Evolutionary conservation across 1,140 invertebrate species (phyloP).

Genomic region (Zeugodacus cucurbitae): DNA sequence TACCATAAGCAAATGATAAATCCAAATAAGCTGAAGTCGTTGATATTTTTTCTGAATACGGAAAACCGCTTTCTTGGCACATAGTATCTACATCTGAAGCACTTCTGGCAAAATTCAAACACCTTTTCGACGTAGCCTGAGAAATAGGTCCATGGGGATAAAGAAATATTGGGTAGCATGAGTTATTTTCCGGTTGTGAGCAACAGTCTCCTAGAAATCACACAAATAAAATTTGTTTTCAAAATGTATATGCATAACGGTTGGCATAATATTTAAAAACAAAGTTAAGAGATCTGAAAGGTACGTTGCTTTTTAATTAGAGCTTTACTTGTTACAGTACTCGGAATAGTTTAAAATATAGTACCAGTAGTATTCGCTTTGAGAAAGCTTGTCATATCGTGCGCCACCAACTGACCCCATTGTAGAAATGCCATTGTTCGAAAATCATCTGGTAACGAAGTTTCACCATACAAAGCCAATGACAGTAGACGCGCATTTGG

Average conservation of each 20-base stretch:
- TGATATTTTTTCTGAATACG: slow-evolving; percentile 80
- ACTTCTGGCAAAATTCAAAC: slow-evolving; percentile 86
- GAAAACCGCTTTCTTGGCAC: slow-evolving; percentile 70
- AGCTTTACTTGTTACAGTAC: too few species aligned
- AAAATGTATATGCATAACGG: too few species aligned
- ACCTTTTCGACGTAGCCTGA: slow-evolving; percentile 69
- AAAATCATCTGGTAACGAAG: slow-evolving; percentile 73
- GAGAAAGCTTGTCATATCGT: slow-evolving; percentile 82
- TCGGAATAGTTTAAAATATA: too few species aligned
- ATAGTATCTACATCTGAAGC: slow-evolving; percentile 75
- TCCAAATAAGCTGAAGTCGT: slow-evolving; percentile 86
- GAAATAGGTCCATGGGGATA: slow-evolving; percentile 84
- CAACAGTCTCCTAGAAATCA: slow-evolving; percentile 51
- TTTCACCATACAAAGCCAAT: slow-evolving; percentile 73
- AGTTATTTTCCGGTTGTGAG: slow-evolving; percentile 60
- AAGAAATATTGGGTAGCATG: slow-evolving; percentile 86
- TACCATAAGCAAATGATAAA: slow-evolving; percentile 86
- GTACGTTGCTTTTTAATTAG: background rate
- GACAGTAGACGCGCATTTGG: slow-evolving; percentile 80
- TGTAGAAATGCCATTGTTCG: slow-evolving; percentile 83
- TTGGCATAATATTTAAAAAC: background rate
- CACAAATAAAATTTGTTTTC: too few species aligned
- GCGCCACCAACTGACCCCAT: slow-evolving; percentile 87
- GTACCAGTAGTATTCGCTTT: slow-evolving; percentile 77
- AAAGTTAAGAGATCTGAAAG: background rate